phyloP scores from a whole-genome alignment of 1,140 invertebrate species.

The Hylaeus anthracinus region DNA sequence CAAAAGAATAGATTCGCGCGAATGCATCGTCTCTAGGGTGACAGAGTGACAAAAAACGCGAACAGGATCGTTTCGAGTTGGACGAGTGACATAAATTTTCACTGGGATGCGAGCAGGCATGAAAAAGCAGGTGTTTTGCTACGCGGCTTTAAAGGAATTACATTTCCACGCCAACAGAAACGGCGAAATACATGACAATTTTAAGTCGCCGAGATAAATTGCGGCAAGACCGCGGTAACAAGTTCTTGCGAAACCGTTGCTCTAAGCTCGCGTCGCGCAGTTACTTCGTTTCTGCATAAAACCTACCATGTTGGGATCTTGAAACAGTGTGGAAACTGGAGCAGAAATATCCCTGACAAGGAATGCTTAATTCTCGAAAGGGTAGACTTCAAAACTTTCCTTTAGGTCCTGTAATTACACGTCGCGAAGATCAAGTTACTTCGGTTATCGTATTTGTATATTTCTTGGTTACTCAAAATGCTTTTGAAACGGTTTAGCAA shows the following conservation, averaged over 20 bases:
- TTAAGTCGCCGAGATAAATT: slow-evolving; percentile 32
- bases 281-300: background rate
- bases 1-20: background rate
- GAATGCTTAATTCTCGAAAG: background rate
- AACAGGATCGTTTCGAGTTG: background rate
- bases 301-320: background rate
- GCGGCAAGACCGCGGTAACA: slow-evolving; percentile 7
- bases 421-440: too few species aligned
- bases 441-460: too few species aligned
- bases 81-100: slow-evolving; percentile 16
- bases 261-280: background rate
- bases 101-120: background rate
- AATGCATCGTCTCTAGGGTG: background rate
- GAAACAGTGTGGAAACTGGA: background rate
- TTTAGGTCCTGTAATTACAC: too few species aligned
- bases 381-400: background rate
- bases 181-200: slow-evolving; percentile 24
- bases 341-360: background rate
- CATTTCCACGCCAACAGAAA: slow-evolving; percentile 14
- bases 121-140: background rate
- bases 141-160: slow-evolving; percentile 3
- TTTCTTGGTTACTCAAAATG: too few species aligned
- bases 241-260: slow-evolving; percentile 20
- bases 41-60: background rate
- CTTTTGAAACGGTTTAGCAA: too few species aligned